Conservation (phyloP, 2,113 vertebrate species). For the Cyphomyrus plagiostoma region DNA sequence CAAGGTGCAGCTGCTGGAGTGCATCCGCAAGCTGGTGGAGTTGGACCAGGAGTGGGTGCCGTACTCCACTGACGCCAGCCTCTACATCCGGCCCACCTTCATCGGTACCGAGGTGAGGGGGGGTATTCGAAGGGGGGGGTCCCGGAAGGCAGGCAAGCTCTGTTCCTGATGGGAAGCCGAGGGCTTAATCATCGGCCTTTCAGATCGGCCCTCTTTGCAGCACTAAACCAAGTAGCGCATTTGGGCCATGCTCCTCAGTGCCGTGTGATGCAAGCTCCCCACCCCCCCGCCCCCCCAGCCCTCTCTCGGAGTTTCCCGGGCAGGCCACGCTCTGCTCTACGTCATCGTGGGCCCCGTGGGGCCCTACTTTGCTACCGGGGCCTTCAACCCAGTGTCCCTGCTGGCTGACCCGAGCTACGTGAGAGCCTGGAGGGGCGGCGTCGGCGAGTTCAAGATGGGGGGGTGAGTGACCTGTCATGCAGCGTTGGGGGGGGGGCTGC, state of each 20-base stretch:
- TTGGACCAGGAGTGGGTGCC: slow-evolving; percentile 84
- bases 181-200: not conserved
- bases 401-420: slow-evolving; percentile 73
- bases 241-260: not conserved
- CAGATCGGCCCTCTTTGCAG: not conserved
- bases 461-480: slow-evolving; percentile 62
- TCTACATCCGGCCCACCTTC: slow-evolving; percentile 81
- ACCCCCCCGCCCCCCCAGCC: slow-evolving; percentile 62
- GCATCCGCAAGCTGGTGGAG: slow-evolving; percentile 72
- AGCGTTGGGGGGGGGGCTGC: not conserved
- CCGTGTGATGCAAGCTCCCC: not conserved
- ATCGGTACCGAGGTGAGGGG: slow-evolving; percentile 71
- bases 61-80: slow-evolving; percentile 58
- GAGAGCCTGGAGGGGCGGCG: slow-evolving; percentile 75
- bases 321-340: slow-evolving; percentile 64
- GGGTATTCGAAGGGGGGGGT: too few relatives aligned
- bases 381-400: slow-evolving; percentile 72
- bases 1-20: slow-evolving; percentile 66
- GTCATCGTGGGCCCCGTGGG: slow-evolving; percentile 78
- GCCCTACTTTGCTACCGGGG: slow-evolving; percentile 73
- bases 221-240: not conserved
- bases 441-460: slow-evolving; percentile 76
- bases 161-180: not conserved
- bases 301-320: slow-evolving; percentile 65
- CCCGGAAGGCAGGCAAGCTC: not conserved